Conservation (phyloP, 2,797 vertebrate genomes). For the Enteromius mattozi region DNA sequence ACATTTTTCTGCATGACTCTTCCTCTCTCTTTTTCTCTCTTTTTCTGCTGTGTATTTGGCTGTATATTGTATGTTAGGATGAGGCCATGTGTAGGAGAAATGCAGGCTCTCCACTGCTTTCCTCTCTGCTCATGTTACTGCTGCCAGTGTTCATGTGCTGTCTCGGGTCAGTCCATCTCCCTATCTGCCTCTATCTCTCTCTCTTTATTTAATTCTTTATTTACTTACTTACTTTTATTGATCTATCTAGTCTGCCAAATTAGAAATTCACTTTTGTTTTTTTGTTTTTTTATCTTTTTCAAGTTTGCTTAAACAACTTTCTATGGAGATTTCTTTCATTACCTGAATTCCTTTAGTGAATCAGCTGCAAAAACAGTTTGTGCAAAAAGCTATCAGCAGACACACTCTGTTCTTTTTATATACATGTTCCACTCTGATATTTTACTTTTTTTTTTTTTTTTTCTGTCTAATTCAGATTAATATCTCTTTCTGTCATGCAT, state of each 20-base stretch:
- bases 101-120: constrained; percentile 89
- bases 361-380: background rate
- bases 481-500: constrained; percentile 16
- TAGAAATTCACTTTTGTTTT: background rate
- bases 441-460: constrained; percentile 33
- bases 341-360: background rate
- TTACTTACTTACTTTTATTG: constrained; percentile 9
- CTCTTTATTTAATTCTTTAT: background rate
- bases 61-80: constrained; percentile 88
- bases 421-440: background rate
- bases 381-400: background rate
- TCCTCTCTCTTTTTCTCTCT: constrained; percentile 71
- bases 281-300: background rate
- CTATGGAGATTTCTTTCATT: background rate
- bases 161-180: constrained; percentile 89
- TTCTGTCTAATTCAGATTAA: background rate
- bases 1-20: constrained; percentile 78
- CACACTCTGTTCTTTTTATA: constrained; percentile 46
- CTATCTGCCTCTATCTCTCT: constrained; percentile 30
- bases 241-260: background rate
- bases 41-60: constrained; percentile 74
- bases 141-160: constrained; percentile 95
- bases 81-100: constrained; percentile 91
- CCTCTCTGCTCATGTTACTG: constrained; percentile 92
- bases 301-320: background rate